phyloP scores from a whole-genome alignment of 1,140 invertebrate genomes.

The Ceratosolen fusciceps region DNA sequence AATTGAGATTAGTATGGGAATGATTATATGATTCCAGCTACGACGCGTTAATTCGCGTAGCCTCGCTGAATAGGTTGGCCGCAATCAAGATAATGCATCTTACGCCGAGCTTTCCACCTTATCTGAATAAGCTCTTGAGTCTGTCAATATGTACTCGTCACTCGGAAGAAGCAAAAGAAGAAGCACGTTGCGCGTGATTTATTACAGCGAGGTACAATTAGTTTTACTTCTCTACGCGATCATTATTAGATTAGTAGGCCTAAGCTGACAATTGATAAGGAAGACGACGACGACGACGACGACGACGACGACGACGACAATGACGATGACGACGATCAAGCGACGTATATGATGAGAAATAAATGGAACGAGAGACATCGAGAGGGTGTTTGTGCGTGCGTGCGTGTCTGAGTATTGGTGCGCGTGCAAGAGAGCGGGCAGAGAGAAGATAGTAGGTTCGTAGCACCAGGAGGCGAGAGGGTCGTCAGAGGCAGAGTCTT shows the following conservation, averaged over 20 bases:
- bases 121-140: conserved; percentile 11
- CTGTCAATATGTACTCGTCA: conserved; percentile 13
- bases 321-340: too few relatives aligned
- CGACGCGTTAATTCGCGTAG: not conserved
- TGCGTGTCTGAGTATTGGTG: too few relatives aligned
- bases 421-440: not conserved
- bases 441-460: not conserved
- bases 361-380: not conserved
- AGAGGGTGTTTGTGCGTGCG: too few relatives aligned
- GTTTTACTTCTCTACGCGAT: not conserved
- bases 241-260: not conserved
- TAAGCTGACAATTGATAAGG: conserved; percentile 9
- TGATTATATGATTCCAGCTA: not conserved
- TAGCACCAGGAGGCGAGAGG: conserved; percentile 13
- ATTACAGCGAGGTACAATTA: not conserved
- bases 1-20: not conserved
- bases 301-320: not conserved
- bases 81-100: not conserved
- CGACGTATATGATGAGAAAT: too few relatives aligned
- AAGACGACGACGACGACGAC: too few relatives aligned
- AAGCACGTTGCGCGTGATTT: not conserved
- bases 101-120: not conserved
- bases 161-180: not conserved
- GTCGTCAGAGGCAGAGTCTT: conserved; percentile 24
- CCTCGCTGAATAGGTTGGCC: not conserved